phyloP scores from a whole-genome alignment of 1,140 invertebrate species.

The Nymphalis io region DNA sequence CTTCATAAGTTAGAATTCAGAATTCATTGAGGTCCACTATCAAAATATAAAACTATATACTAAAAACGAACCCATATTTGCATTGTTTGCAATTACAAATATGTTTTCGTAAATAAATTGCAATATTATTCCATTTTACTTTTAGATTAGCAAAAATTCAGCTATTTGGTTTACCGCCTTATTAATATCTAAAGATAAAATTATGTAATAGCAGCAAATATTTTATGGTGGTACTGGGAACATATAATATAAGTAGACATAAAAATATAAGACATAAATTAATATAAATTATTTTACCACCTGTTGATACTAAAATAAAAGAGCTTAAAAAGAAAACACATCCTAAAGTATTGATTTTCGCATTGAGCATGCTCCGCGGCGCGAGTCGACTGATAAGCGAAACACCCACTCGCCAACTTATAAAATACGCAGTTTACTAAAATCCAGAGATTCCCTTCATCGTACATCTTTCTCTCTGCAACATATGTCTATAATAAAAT shows the following conservation, averaged over 20 bases:
- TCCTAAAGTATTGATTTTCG: constrained; percentile 56
- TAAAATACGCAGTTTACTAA: constrained; percentile 33
- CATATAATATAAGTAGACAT: background rate
- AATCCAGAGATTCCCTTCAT: background rate
- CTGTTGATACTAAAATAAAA: constrained; percentile 49
- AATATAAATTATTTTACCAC: constrained; percentile 33
- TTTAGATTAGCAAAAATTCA: background rate
- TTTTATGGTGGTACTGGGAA: background rate
- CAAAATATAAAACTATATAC: too few relatives aligned
- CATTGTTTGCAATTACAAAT: too few relatives aligned
- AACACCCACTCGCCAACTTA: constrained; percentile 47
- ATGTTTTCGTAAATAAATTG: too few relatives aligned
- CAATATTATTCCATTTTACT: background rate
- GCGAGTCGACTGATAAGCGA: constrained; percentile 51
- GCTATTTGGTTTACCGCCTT: too few relatives aligned
- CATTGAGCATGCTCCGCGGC: constrained; percentile 55
- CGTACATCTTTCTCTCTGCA: background rate
- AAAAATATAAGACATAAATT: background rate
- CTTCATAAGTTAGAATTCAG: too few relatives aligned
- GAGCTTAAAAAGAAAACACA: constrained; percentile 35
- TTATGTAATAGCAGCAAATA: constrained; percentile 1
- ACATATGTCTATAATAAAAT: background rate
- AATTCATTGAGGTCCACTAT: too few relatives aligned
- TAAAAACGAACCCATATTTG: too few relatives aligned
- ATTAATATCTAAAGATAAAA: constrained; percentile 4